Base-by-base conservation (phyloP, 2,113 vertebrate genomes). In the Jaculus jaculus region DNA sequence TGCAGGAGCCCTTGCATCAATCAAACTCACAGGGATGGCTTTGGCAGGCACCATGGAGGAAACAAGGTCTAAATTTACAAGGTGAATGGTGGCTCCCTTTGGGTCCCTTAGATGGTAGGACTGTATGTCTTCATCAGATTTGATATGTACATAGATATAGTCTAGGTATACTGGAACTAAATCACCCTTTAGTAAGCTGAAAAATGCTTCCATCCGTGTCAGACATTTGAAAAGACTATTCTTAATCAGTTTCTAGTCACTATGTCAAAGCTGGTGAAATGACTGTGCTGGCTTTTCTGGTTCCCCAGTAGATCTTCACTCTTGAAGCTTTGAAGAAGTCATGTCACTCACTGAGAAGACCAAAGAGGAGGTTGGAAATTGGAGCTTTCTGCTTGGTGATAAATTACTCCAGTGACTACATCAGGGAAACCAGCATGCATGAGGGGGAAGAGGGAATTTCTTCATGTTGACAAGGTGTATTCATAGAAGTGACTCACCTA, bases 391-490 rank as follows among this genome's bases (percentile, higher is more conserved):
- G 20, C 20, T 72, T 60, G 12, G 2, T 15, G 4, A n/a, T 37
- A 24, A 42, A 8, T 60, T 20, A 87, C 71, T 77, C 16, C 23
- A 54, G 32, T 24, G 68, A 26, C 28, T 34, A 28, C 26, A 17
- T 32, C 11, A 18, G 8, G 66, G 51, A 75, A 63, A 68, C 21
- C 12, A 60, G 42, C 1, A 4, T 34, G 0, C 7, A 2, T 23
- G 12, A 26, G 9, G 20, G 17, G 23, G 0, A 0, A 30, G n/a
- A 83, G 5, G 1, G 1, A 30, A 24, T 8, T 82, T 63, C 13
- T 65, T 39, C 30, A 28, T 34, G 16, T 28, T 20, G 23, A 16
- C 9, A 69, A 42, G 51, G 2, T 3, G 3, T 15, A 54, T 12
- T 47, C n/a, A 82, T 10, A 47, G 15, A n/a, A 87, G 39, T 28